Conservation (phyloP, 2,888 invertebrate species). For the Heliconius charithonia region DNA sequence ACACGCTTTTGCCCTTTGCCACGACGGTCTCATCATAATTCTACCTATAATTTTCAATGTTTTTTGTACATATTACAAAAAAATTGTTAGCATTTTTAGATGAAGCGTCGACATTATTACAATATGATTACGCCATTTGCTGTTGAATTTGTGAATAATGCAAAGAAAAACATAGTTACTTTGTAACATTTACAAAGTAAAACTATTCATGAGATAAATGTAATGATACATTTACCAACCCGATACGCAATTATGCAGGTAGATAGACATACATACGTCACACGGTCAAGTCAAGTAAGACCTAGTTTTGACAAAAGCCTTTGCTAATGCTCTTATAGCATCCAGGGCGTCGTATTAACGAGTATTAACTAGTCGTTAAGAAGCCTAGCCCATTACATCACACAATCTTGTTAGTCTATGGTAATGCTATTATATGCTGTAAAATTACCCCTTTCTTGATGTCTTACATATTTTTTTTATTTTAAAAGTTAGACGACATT, state of each 20-base stretch:
- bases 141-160: neutral
- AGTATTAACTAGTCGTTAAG: conserved; percentile 74
- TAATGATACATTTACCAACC: neutral
- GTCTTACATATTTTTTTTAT: conserved; percentile 34
- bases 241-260: neutral
- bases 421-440: conserved; percentile 56
- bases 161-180: neutral
- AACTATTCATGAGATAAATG: neutral
- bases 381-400: conserved; percentile 70
- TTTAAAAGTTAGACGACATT: conserved; percentile 13
- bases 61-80: neutral
- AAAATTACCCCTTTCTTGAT: conserved; percentile 42
- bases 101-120: neutral
- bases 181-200: neutral
- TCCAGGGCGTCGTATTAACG: conserved; percentile 74
- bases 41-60: too few species aligned
- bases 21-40: too few species aligned
- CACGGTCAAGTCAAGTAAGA: conserved; percentile 35
- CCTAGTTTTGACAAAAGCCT: conserved; percentile 49
- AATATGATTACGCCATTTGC: neutral
- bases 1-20: too few species aligned
- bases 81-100: neutral
- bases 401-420: conserved; percentile 70
- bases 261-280: neutral
- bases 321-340: conserved; percentile 74